phyloP scores from a whole-genome alignment of 2,113 vertebrate genomes.

The Neotoma lepida region DNA sequence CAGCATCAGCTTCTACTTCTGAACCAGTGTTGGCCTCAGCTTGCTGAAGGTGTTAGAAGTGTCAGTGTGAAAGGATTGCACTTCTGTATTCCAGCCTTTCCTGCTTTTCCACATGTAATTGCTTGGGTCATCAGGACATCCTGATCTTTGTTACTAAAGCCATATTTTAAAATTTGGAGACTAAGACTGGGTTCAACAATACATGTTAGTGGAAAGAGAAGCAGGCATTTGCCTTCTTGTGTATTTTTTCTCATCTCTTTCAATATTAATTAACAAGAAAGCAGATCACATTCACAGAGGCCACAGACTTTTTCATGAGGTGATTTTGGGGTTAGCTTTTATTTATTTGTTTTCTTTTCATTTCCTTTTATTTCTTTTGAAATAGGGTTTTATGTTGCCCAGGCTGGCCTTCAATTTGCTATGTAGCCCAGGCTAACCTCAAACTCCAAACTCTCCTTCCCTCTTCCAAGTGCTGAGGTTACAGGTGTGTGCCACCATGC shows the following conservation, averaged over 20 bases:
- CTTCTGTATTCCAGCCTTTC: not conserved
- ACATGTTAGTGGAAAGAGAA: not conserved
- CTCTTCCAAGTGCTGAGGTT: not conserved
- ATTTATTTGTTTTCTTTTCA: not conserved
- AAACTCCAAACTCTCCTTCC: not conserved
- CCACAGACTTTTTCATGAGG: not conserved
- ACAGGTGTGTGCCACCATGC: not conserved
- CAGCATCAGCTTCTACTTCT: not conserved
- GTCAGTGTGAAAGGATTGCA: not conserved
- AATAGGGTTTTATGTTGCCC: not conserved
- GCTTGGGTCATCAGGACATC: not conserved
- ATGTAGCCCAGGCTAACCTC: not conserved
- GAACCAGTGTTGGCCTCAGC: not conserved
- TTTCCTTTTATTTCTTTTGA: not conserved
- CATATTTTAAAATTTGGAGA: not conserved
- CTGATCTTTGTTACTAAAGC: not conserved
- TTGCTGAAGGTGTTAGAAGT: not conserved
- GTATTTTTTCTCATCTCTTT: not conserved
- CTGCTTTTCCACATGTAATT: not conserved
- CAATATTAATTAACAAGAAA: not conserved
- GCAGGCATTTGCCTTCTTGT: not conserved
- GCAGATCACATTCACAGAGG: not conserved
- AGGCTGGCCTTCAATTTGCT: not conserved
- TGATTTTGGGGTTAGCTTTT: not conserved
- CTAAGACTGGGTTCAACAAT: not conserved